These are phyloP conservation scores for Choristoneura fumiferana DNA, from an alignment of 1,140 invertebrate genomes.

Conservation along the genomic window DNA sequence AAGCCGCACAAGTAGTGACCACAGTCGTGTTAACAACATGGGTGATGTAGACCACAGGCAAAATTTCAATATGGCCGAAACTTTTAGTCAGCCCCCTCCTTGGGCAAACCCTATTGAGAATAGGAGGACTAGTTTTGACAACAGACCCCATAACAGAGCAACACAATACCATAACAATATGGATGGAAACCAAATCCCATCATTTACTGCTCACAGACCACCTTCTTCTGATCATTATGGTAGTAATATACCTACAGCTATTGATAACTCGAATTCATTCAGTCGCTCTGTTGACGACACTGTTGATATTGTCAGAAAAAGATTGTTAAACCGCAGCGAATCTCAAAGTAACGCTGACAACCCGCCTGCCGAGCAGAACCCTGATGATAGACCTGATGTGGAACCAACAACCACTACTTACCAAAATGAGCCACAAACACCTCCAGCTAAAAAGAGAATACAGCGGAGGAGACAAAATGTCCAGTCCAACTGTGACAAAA, in stretches of 20 bases:
- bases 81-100: slow-evolving; percentile 23
- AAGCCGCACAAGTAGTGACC: slow-evolving; percentile 27
- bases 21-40: slow-evolving; percentile 49
- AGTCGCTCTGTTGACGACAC: slow-evolving; percentile 66
- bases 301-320: slow-evolving; percentile 64
- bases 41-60: slow-evolving; percentile 61
- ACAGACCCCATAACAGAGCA: slow-evolving; percentile 30
- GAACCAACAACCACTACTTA: neutral
- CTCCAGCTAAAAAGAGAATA: slow-evolving; percentile 39
- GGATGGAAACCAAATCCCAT: slow-evolving; percentile 37
- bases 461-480: slow-evolving; percentile 41
- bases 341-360: neutral
- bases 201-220: slow-evolving; percentile 54
- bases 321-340: slow-evolving; percentile 52
- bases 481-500: slow-evolving; percentile 64
- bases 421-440: slow-evolving; percentile 11
- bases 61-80: slow-evolving; percentile 6
- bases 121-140: slow-evolving; percentile 35
- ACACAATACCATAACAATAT: slow-evolving; percentile 25
- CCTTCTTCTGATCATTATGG: slow-evolving; percentile 70
- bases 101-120: slow-evolving; percentile 37
- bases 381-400: neutral
- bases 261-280: slow-evolving; percentile 59
- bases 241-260: slow-evolving; percentile 44
- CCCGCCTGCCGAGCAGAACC: neutral